Percentiles rank a stretch among this genome's conserved stretches.
These are phyloP conservation scores for Rhinella marina DNA, from an alignment of 2,797 vertebrate genomes.

Conservation along the genomic window DNA sequence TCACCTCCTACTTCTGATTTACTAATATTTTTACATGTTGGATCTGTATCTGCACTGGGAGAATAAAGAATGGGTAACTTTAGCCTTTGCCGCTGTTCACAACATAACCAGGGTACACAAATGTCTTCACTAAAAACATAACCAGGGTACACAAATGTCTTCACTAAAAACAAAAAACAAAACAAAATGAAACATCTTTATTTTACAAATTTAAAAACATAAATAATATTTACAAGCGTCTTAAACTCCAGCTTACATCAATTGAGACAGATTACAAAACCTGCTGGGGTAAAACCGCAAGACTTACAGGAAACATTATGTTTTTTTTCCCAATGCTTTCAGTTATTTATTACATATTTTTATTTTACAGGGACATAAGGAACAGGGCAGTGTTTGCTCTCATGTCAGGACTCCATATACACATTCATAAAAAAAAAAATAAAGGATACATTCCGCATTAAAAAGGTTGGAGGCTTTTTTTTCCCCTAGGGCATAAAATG, in stretches of 20 bases:
- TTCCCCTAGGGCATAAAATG: conserved; percentile 42
- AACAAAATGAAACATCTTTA: conserved; percentile 74
- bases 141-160: background rate
- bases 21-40: no score
- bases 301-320: conserved; percentile 57
- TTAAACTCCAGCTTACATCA: conserved; percentile 76
- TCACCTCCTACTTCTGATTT: no score
- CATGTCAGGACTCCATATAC: conserved; percentile 67
- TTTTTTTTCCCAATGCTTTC: conserved; percentile 52
- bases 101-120: background rate
- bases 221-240: conserved; percentile 79
- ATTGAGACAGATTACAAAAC: conserved; percentile 66
- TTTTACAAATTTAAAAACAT: conserved; percentile 85
- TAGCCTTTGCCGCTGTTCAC: background rate
- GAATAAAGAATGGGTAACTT: no score
- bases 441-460: conserved; percentile 65
- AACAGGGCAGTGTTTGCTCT: conserved; percentile 58
- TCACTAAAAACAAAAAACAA: conserved; percentile 44
- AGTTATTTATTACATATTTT: conserved; percentile 31
- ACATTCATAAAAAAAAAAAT: conserved; percentile 70
- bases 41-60: no score
- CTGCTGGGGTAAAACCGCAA: conserved; percentile 73
- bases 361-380: conserved; percentile 32
- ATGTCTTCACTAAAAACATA: conserved; percentile 16
- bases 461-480: conserved; percentile 6